Conservation (phyloP, 2,113 vertebrate species). For the Puntigrus tetrazona region DNA sequence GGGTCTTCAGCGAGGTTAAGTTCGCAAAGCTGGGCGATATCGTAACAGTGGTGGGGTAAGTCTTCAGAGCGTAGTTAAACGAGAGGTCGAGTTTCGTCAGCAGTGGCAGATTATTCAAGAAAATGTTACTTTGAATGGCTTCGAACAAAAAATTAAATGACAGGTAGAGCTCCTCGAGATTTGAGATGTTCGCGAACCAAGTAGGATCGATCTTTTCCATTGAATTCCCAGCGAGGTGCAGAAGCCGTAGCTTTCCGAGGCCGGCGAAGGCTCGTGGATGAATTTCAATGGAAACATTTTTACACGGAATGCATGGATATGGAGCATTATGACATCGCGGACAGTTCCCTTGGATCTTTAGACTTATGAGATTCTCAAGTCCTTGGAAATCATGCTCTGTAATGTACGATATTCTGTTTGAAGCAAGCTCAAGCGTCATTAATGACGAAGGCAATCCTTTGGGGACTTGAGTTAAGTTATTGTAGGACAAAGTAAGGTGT, state of each 20-base stretch:
- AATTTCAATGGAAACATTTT: slow-evolving; percentile 66
- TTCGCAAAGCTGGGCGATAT: slow-evolving; percentile 71
- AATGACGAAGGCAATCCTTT: slow-evolving; percentile 59
- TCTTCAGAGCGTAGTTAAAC: slow-evolving; percentile 70
- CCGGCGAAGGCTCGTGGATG: slow-evolving; percentile 65
- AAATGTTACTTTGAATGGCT: slow-evolving; percentile 47
- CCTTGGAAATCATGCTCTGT: slow-evolving; percentile 61
- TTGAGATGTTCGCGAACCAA: slow-evolving; percentile 68
- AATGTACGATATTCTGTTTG: slow-evolving; percentile 70
- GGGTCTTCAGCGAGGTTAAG: slow-evolving; percentile 65
- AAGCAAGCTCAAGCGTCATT: slow-evolving; percentile 39
- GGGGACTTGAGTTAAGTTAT: slow-evolving; percentile 70
- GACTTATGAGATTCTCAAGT: slow-evolving; percentile 56
- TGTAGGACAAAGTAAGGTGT: slow-evolving; percentile 60
- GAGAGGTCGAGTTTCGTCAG: slow-evolving; percentile 75
- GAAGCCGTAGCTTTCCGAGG: slow-evolving; percentile 49
- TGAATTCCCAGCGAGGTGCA: slow-evolving; percentile 74
- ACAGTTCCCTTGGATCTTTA: slow-evolving; percentile 77
- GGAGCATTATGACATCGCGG: slow-evolving; percentile 74
- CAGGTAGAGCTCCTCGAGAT: slow-evolving; percentile 66
- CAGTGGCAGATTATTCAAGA: slow-evolving; percentile 65
- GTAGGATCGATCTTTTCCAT: slow-evolving; percentile 50
- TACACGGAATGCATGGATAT: slow-evolving; percentile 67
- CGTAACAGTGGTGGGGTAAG: slow-evolving; percentile 62
- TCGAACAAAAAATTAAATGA: slow-evolving; percentile 70